These are phyloP conservation scores for Homarus americanus DNA, from an alignment of 1,140 invertebrate genomes.

Conservation along the genomic window DNA sequence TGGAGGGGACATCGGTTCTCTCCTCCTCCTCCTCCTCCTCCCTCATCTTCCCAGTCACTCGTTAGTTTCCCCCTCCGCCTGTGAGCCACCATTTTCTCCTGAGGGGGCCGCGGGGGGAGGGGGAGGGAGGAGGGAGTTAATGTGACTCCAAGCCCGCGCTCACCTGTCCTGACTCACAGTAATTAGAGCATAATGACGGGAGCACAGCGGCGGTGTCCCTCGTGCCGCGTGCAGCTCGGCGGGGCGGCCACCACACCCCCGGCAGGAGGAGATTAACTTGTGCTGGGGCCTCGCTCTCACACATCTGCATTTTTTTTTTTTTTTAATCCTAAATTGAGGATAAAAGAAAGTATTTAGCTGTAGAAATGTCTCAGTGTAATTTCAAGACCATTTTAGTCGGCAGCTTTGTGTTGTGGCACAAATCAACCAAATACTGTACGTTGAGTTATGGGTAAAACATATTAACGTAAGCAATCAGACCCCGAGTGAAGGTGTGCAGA, in stretches of 20 bases:
- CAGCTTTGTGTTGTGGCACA: no score
- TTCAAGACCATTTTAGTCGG: no score
- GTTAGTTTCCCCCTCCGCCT: neutral
- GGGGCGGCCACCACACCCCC: neutral
- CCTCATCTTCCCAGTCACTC: neutral
- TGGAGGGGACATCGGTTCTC: neutral
- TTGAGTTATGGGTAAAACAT: no score
- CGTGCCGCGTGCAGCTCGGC: neutral
- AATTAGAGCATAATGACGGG: conserved; percentile 32
- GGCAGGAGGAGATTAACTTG: neutral
- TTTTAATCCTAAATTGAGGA: no score
- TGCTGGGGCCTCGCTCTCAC: no score
- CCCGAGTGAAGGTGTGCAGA: no score
- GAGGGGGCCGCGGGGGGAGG: neutral
- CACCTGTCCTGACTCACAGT: conserved; percentile 10
- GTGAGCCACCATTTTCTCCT: conserved; percentile 26
- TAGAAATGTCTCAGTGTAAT: no score
- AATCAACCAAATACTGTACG: no score
- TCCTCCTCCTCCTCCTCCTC: neutral
- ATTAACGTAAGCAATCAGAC: no score
- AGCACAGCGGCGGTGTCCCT: neutral
- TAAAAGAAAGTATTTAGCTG: no score
- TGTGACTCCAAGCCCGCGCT: neutral
- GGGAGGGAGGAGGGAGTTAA: neutral
- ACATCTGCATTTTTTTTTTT: no score